These are phyloP conservation scores for Pogonomyrmex barbatus DNA, from an alignment of 1,140 invertebrate species.

Conservation along the genomic window DNA sequence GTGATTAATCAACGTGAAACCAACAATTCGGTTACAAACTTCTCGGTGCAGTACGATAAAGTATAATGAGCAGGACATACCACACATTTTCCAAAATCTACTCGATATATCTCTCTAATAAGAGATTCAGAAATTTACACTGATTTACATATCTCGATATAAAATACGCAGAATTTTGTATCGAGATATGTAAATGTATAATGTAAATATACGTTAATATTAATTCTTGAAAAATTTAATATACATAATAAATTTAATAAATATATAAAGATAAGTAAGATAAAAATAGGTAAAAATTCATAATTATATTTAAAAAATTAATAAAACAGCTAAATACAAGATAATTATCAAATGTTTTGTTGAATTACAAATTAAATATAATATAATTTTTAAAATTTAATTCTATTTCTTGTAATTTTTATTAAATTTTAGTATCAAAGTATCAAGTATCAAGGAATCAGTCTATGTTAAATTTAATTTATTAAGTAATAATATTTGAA, in stretches of 20 bases:
- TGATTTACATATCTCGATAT: background rate
- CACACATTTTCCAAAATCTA: background rate
- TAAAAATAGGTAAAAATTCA: background rate
- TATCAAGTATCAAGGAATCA: background rate
- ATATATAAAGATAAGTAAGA: background rate
- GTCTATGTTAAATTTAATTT: background rate
- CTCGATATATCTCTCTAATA: background rate
- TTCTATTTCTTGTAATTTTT: too few species aligned
- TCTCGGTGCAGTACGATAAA: constrained; percentile 17
- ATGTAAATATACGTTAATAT: background rate
- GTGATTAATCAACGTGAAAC: constrained; percentile 13
- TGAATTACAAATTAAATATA: background rate
- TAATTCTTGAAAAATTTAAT: background rate
- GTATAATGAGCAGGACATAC: constrained; percentile 9
- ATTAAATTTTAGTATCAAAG: too few species aligned
- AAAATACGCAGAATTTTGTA: background rate
- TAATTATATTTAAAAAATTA: background rate
- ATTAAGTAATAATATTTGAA: background rate
- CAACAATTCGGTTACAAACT: constrained; percentile 59
- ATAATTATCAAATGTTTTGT: background rate
- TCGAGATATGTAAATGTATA: background rate
- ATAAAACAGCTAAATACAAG: background rate
- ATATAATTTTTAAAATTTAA: background rate
- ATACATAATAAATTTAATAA: background rate
- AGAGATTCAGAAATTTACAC: background rate